These are phyloP conservation scores for Listronotus bonariensis DNA, from an alignment of 1,140 invertebrate species.

Conservation along the genomic window DNA sequence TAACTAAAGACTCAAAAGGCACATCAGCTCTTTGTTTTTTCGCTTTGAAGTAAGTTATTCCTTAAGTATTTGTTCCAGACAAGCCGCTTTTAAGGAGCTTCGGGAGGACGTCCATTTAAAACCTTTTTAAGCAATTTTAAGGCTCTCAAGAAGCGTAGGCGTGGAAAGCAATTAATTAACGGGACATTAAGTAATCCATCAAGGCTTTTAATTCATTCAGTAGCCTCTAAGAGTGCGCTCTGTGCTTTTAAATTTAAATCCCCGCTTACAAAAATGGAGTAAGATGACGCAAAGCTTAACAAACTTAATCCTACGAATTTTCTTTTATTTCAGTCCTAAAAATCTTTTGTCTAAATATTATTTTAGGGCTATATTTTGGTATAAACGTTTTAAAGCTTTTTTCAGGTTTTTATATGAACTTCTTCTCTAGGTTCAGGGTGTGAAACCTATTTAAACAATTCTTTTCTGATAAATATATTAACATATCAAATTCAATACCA, in stretches of 20 bases:
- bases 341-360: too few species aligned
- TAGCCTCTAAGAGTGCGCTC: slow-evolving; percentile 38
- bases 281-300: slow-evolving; percentile 7
- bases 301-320: background rate
- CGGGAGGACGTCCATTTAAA: slow-evolving; percentile 31
- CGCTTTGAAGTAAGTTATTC: slow-evolving; percentile 20
- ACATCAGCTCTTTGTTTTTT: background rate
- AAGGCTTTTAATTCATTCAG: slow-evolving; percentile 39
- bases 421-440: too few species aligned
- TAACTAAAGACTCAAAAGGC: background rate
- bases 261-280: slow-evolving; percentile 20
- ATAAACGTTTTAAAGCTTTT: too few species aligned
- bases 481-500: too few species aligned
- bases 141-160: slow-evolving; percentile 22
- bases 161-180: slow-evolving; percentile 43
- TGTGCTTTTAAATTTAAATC: slow-evolving; percentile 36
- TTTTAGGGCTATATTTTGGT: too few species aligned
- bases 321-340: too few species aligned
- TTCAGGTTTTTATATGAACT: too few species aligned
- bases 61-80: slow-evolving; percentile 14
- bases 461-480: too few species aligned
- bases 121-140: slow-evolving; percentile 33
- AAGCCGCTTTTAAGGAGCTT: slow-evolving; percentile 21
- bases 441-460: too few species aligned
- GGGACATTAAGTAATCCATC: slow-evolving; percentile 46